phyloP scores from a whole-genome alignment of 2,888 invertebrate species.

The Acrobasis repandana region DNA sequence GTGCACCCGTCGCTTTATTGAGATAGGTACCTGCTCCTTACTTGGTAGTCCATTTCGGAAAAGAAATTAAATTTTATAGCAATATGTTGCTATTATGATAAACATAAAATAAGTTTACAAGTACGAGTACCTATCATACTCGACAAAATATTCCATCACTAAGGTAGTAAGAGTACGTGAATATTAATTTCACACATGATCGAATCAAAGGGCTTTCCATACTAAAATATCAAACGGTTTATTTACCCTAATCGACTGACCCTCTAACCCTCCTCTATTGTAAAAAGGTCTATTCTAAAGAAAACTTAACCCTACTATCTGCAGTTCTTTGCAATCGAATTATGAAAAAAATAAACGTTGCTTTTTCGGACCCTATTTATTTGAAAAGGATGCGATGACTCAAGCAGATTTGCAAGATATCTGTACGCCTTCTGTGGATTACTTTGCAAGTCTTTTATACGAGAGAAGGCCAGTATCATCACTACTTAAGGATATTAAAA shows the following conservation, averaged over 20 bases:
- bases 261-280: conserved; percentile 21
- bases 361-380: conserved; percentile 74
- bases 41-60: too few species aligned
- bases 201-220: conserved; percentile 31
- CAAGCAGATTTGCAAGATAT: conserved; percentile 79
- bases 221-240: conserved; percentile 19
- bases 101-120: too few species aligned
- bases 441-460: conserved; percentile 81
- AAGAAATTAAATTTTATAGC: too few species aligned
- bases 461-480: conserved; percentile 73
- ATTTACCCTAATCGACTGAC: conserved; percentile 18
- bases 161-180: neutral
- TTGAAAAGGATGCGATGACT: conserved; percentile 80
- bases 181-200: neutral
- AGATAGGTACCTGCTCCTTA: too few species aligned
- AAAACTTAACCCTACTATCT: conserved; percentile 25
- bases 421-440: conserved; percentile 76
- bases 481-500: conserved; percentile 83
- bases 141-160: neutral
- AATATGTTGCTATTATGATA: too few species aligned
- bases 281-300: conserved; percentile 20
- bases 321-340: conserved; percentile 37
- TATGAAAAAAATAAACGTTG: conserved; percentile 54
- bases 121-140: neutral
- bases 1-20: too few species aligned